Evolutionary conservation across 2,888 invertebrate genomes (phyloP), one percentile per base, ranked within the genome.

Genomic region (Cephonodes hylas): DNA sequence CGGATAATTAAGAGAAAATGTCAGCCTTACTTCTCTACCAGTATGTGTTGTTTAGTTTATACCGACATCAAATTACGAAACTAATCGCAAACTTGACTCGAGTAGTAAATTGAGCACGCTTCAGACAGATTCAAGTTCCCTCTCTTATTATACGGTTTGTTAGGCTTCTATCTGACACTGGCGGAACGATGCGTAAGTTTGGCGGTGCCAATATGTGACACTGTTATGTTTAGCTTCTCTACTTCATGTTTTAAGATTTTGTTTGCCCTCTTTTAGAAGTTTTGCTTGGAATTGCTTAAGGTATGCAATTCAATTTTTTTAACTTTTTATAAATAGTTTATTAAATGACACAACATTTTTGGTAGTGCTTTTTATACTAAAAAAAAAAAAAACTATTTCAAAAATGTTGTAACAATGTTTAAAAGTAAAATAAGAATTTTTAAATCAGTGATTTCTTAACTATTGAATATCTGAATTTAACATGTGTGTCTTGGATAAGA

Each of bases 131-230:
- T 59, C 31, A 45, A 46, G 59, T 59, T 59, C 22, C 34, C 46
- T 46, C 46, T 34, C 59, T 59, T 34, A 46, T 59, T 59, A 34
- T 34, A 46, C 34, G 46, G 59, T 15, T 59, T 46, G 45, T 59
- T 59, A 23, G 34, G 45, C 34, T 59, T 34, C 10, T 20, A 59
- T 59, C 46, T 13, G 59, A 59, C 34, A 23, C 46, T 46, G 15
- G 59, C 4, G 31, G 23, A 59, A 45, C 34, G 25, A 20, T 34
- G 31, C 34, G 34, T 20, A 46, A 34, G 8, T 46, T 23, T 31
- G 18, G 53, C 18, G 31, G 27, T 15, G 18, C 53, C 18, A 15
- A 53, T 20, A 31, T 31, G 31, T 18, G 18, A 53, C 18, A 18
- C 27, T 31, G 53, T 53, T 31, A 31, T 27, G 31, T 53, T 31